Conservation (phyloP, 2,888 invertebrate genomes). For the Trachelus tabidus region DNA sequence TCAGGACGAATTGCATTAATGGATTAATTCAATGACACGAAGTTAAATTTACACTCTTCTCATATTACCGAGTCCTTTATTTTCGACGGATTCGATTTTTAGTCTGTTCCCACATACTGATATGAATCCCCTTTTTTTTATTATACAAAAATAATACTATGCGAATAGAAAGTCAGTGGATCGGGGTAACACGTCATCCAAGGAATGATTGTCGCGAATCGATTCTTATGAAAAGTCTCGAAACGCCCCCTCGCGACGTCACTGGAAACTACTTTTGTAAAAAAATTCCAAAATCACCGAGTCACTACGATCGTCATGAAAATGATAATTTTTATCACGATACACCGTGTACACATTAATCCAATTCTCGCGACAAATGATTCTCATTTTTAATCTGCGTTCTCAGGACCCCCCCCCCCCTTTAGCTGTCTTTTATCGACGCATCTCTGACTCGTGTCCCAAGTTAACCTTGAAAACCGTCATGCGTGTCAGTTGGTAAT, state of each 20-base stretch:
- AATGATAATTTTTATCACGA: not conserved
- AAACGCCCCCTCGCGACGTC: not conserved
- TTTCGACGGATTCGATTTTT: not conserved
- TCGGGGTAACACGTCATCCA: not conserved
- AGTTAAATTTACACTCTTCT: not conserved
- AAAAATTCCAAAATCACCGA: not conserved
- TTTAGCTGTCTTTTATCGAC: not conserved
- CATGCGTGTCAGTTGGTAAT: not conserved
- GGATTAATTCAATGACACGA: not conserved
- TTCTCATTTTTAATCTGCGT: not conserved
- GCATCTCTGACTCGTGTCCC: not conserved
- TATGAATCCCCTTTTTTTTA: not conserved
- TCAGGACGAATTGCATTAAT: not conserved
- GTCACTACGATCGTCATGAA: not conserved
- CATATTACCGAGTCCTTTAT: not conserved
- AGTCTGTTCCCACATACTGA: not conserved
- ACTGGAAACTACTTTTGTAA: not conserved
- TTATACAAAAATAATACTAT: not conserved
- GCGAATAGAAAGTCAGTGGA: not conserved
- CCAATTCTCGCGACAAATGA: not conserved
- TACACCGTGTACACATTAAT: not conserved
- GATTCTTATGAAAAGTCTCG: not conserved
- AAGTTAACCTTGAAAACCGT: not conserved
- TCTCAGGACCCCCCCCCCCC: not conserved
- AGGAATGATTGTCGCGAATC: not conserved